These are phyloP conservation scores for Gymnopithys bicolor DNA, from an alignment of 2,797 vertebrate species.

Conservation along the genomic window DNA sequence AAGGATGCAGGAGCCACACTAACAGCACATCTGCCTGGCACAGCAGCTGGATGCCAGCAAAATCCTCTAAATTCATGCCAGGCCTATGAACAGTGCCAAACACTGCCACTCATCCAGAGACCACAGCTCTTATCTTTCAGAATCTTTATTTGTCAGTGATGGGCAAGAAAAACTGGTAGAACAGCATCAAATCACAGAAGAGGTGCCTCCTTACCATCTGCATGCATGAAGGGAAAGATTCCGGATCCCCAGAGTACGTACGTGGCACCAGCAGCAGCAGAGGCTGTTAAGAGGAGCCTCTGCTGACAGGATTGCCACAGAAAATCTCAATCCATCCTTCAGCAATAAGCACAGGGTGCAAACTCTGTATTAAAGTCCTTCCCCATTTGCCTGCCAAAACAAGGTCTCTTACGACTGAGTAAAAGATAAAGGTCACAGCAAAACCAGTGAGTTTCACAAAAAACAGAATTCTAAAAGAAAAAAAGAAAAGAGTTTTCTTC, in stretches of 20 bases:
- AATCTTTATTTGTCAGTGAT: background rate
- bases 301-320: background rate
- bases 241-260: background rate
- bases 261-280: background rate
- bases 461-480: conserved; percentile 71
- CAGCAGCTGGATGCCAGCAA: background rate
- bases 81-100: background rate
- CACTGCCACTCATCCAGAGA: background rate
- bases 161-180: background rate
- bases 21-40: background rate
- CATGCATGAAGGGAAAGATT: background rate
- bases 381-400: conserved; percentile 33
- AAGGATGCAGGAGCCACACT: background rate
- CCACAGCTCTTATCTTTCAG: background rate
- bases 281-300: background rate
- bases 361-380: conserved; percentile 2
- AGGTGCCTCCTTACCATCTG: background rate
- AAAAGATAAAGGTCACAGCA: conserved; percentile 76
- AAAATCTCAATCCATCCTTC: background rate
- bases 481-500: conserved; percentile 39
- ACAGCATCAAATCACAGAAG: background rate
- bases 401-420: conserved; percentile 31
- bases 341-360: background rate
- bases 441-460: conserved; percentile 78
- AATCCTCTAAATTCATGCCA: background rate